Evolutionary conservation across 2,888 invertebrate genomes (phyloP), one percentile per base, ranked within the genome.

Genomic region (Drosophila picticornis): DNA sequence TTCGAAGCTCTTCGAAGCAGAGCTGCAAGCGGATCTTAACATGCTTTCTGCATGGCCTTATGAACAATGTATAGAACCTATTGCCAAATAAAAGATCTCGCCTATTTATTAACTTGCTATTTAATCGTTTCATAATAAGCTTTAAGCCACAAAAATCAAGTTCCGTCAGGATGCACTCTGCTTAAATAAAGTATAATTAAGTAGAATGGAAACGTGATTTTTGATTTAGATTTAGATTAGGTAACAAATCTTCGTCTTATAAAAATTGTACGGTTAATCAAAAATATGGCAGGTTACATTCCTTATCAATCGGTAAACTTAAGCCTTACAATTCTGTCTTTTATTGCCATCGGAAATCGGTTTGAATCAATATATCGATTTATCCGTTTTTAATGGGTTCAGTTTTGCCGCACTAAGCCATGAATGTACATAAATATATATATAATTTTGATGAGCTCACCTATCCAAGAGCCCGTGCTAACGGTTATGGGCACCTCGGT

Each of bases 401-500:
- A n/a, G 10, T 4, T 10, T 10, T n/a, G 1, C 19, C 19, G 9
- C 0, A 31, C 31, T 31, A 31, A 31, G 31, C 31, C 10, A 10
- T 36, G 1, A 2, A 19, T 36, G 7, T 36, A 36, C 16, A 19
- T 2, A 16, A 19, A 38, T 9, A 3, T 38, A 38, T 38, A 38
- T 40, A 36, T 36, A 36, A 43, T 25, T 29, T 22, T 11, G 2
- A 34, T 34, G n/a, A 19, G 68, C 90, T 84, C 78, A 93, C 93
- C 93, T 78, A 97, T 96, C 97, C 97, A 97, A 0, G 96, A 96
- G 56, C 96, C 96, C 93, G 95, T 95, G 70, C 96, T 96, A 22
- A 95, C 94, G 83, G 96, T 95, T 73, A 96, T 95, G 77, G 94
- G 75, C 61, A 92, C 85, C 67, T 94, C 94, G 95, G 94, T 57